Percentiles rank a stretch among this genome's conserved stretches.
Evolutionary conservation across 2,888 invertebrate genomes (phyloP).

Genomic region (Dichetophora obliterata): DNA sequence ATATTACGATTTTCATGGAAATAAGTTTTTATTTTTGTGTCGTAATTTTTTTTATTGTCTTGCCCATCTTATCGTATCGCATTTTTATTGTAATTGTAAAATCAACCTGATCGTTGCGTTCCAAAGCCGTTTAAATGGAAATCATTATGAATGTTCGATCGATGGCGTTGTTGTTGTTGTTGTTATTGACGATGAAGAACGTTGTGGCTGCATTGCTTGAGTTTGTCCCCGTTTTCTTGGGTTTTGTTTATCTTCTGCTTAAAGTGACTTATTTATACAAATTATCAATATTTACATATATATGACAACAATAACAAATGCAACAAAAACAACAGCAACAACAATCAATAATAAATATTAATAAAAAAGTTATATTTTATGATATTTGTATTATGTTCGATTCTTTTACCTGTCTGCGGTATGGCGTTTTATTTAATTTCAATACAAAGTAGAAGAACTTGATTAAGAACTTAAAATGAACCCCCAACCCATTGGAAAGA

Average conservation of each 20-base stretch:
- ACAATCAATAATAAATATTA: neutral
- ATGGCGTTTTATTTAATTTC: slow-evolving; percentile 21
- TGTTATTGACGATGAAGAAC: neutral
- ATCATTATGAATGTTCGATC: slow-evolving; percentile 38
- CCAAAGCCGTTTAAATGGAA: slow-evolving; percentile 30
- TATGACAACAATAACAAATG: slow-evolving; percentile 38
- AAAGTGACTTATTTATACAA: slow-evolving; percentile 51
- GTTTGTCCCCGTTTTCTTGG: slow-evolving; percentile 26
- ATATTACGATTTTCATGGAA: slow-evolving; percentile 30
- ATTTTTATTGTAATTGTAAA: slow-evolving; percentile 17
- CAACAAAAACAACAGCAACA: slow-evolving; percentile 16
- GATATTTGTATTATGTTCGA: neutral
- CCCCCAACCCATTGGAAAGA: neutral
- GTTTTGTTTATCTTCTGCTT: slow-evolving; percentile 52
- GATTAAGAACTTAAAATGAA: neutral
- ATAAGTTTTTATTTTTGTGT: neutral
- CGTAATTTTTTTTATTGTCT: neutral
- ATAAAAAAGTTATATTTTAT: slow-evolving; percentile 15
- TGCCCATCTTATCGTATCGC: neutral
- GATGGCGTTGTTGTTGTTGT: neutral
- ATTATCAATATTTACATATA: slow-evolving; percentile 61
- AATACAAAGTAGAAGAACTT: neutral
- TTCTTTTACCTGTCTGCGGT: neutral
- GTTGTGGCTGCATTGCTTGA: neutral
- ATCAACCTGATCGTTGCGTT: slow-evolving; percentile 32